Conservation (phyloP, 2,797 vertebrate genomes). For the Melanotaenia pygmaea region DNA sequence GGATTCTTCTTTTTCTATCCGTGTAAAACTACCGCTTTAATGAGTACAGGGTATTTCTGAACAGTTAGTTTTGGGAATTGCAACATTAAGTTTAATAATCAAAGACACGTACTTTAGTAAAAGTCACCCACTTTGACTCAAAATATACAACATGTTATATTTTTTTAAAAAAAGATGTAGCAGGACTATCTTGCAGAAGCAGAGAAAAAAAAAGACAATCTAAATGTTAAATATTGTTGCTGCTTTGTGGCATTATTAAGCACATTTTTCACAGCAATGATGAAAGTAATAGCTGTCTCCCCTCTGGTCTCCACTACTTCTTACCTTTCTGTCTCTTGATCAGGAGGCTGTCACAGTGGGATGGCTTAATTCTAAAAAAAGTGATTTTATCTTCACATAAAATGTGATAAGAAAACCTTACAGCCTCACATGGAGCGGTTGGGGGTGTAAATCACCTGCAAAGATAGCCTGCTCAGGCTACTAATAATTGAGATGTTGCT, state of each 20-base stretch:
- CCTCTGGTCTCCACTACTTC: constrained; percentile 28
- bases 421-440: constrained; percentile 1
- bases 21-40: constrained; percentile 14
- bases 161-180: neutral
- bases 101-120: constrained; percentile 16
- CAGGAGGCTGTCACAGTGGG: constrained; percentile 26
- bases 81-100: constrained; percentile 18
- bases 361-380: constrained; percentile 33
- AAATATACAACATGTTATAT: constrained; percentile 3
- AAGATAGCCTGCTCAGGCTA: constrained; percentile 38
- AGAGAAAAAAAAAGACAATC: neutral
- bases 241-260: constrained; percentile 8
- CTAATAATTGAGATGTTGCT: constrained; percentile 43
- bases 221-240: neutral
- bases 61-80: neutral
- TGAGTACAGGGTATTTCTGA: constrained; percentile 18
- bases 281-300: constrained; percentile 34
- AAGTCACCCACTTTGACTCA: neutral
- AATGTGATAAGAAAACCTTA: constrained; percentile 25
- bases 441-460: constrained; percentile 35
- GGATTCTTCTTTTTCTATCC: constrained; percentile 8
- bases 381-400: constrained; percentile 34
- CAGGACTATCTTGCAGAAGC: neutral
- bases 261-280: constrained; percentile 4
- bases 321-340: constrained; percentile 39